These are phyloP conservation scores for Cerceris ruficornis DNA, from an alignment of 2,888 invertebrate genomes.

Conservation along the genomic window DNA sequence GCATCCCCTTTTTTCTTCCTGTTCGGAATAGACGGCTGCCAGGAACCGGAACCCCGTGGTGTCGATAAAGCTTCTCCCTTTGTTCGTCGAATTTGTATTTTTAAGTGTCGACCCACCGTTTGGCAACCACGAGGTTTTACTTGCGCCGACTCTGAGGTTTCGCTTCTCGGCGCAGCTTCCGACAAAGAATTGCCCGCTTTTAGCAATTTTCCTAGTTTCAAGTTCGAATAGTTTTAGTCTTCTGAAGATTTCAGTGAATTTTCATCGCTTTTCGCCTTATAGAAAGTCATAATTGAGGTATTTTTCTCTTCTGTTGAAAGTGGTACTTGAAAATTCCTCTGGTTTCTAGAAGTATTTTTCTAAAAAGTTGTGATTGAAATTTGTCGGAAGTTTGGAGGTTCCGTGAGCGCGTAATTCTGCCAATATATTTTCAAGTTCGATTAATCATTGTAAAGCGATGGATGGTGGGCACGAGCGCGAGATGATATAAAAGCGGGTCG, in stretches of 20 bases:
- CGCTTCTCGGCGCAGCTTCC: slow-evolving; percentile 44
- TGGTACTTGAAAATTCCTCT: too few relatives aligned
- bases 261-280: too few relatives aligned
- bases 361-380: too few relatives aligned
- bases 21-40: slow-evolving; percentile 47
- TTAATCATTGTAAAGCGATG: not conserved
- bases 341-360: too few relatives aligned
- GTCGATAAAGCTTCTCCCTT: slow-evolving; percentile 76
- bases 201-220: not conserved
- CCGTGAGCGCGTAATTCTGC: too few relatives aligned
- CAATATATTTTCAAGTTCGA: too few relatives aligned
- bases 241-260: too few relatives aligned
- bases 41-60: slow-evolving; percentile 68
- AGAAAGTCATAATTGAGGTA: too few relatives aligned
- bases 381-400: too few relatives aligned
- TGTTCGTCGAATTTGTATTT: slow-evolving; percentile 78
- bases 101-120: slow-evolving; percentile 70
- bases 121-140: slow-evolving; percentile 71
- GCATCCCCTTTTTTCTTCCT: slow-evolving; percentile 39
- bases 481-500: slow-evolving; percentile 42
- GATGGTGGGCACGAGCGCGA: slow-evolving; percentile 1
- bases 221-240: not conserved
- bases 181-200: slow-evolving; percentile 19
- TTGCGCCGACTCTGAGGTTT: slow-evolving; percentile 59
- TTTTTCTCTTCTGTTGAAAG: too few relatives aligned